Percentiles rank a stretch among this genome's conserved stretches.
phyloP scores from a whole-genome alignment of 2,888 invertebrate genomes.

The Tiphia femorata region DNA sequence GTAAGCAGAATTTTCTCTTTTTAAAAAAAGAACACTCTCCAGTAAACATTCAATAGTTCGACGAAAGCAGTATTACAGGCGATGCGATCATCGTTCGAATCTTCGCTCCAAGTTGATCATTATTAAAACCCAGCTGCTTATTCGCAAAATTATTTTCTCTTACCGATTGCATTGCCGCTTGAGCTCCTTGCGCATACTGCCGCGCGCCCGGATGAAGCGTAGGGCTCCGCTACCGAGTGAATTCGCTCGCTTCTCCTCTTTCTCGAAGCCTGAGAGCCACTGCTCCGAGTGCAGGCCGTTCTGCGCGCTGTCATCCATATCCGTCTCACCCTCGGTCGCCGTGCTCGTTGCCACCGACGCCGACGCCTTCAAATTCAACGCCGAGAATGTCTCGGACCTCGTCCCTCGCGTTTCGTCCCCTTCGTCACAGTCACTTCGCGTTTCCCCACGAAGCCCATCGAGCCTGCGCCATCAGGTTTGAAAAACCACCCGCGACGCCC shows the following conservation, averaged over 20 bases:
- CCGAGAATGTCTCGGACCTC: conserved; percentile 17
- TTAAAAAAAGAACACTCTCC: no score
- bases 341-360: no score
- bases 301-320: conserved; percentile 58
- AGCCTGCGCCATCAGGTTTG: conserved; percentile 18
- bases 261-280: conserved; percentile 57
- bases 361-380: conserved; percentile 12
- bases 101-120: no score
- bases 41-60: no score
- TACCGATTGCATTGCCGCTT: conserved; percentile 62
- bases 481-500: conserved; percentile 25
- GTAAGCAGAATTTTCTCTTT: no score
- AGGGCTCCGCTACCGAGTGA: conserved; percentile 60
- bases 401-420: conserved; percentile 9
- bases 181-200: conserved; percentile 60
- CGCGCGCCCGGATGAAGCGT: conserved; percentile 62
- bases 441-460: conserved; percentile 12
- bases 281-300: conserved; percentile 52
- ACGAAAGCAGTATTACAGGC: no score
- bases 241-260: conserved; percentile 50
- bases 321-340: conserved; percentile 28
- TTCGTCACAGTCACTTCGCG: conserved; percentile 12
- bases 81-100: no score
- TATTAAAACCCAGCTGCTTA: no score
- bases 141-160: no score